Evolutionary conservation across 2,888 invertebrate genomes (phyloP).

Genomic region (Thelaira solivaga): DNA sequence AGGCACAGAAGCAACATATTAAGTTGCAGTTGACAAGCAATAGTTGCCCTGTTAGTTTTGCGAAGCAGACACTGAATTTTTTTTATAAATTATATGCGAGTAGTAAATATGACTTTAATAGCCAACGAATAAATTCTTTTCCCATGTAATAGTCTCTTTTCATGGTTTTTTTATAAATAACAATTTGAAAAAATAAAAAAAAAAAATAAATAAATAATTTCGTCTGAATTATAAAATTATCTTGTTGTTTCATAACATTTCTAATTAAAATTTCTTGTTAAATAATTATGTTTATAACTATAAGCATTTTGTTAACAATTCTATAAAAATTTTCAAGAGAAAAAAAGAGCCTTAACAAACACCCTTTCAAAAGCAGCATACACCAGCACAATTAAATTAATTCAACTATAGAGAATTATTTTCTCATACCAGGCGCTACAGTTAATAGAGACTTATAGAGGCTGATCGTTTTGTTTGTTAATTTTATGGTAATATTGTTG

Average conservation of each 20-base stretch:
- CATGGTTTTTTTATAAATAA: neutral
- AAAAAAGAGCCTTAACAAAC: slow-evolving; percentile 1
- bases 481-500: too few species aligned
- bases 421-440: too few species aligned
- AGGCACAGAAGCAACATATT: too few species aligned
- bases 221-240: slow-evolving; percentile 19
- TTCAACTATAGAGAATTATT: slow-evolving; percentile 7
- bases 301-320: slow-evolving; percentile 40
- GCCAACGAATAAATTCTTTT: neutral
- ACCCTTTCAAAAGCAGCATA: slow-evolving; percentile 27
- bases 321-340: slow-evolving; percentile 19
- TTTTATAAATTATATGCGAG: too few species aligned
- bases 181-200: too few species aligned
- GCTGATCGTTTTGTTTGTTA: too few species aligned
- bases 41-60: too few species aligned
- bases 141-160: slow-evolving; percentile 7
- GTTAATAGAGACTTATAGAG: too few species aligned
- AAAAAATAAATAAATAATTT: neutral
- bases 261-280: slow-evolving; percentile 55
- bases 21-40: too few species aligned
- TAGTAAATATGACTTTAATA: neutral
- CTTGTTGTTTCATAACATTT: slow-evolving; percentile 36
- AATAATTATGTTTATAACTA: slow-evolving; percentile 37
- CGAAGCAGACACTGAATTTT: too few species aligned
- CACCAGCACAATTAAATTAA: slow-evolving; percentile 20